Evolutionary conservation across 2,888 invertebrate genomes (phyloP), one percentile per base, ranked within the genome.

Genomic region (Halictus quadricinctus): DNA sequence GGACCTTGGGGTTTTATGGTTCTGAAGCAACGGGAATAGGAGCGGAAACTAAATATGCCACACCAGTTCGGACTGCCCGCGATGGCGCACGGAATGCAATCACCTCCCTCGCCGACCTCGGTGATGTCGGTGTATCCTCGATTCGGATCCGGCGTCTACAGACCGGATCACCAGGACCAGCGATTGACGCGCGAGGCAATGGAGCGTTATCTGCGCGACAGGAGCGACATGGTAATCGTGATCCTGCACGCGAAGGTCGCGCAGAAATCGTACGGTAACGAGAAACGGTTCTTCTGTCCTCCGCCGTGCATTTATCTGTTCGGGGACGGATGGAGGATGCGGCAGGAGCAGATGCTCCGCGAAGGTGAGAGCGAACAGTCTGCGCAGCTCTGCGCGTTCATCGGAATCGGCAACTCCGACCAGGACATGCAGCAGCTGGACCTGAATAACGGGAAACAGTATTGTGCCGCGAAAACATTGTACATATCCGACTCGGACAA

Each of bases 401-500:
- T 99, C 93, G 99, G 99, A 50, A 99, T 99, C 86, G 99, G 99
- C 8, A 99, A 99, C 95, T 98, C 98, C 0, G 99, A 99, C 94
- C 99, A 99, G 95, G 99, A 99, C 93, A 99, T 99, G 98, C 99
- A 99, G 94, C 99, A 99, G 94, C 96, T 99, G 78, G 99, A 99
- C 95, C 96, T 99, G 90, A 99, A 99, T 94, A 97, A 97, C 92
- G 99, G 99, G 87, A 99, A 99, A 96, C 99, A 99, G 95, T 99
- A 99, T 95, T 99, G 99, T 95, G 99, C 99, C 1, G 99, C 99
- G 69, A 99, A 99, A 95, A 99, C 99, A 7, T 96, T 99, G 89
- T 99, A 98, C 96, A 99, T 99, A 95, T 99, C 99, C 76, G 99
- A 99, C 95, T 99, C 99, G 74, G 99, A 99, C 95, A 99, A 99